Percentiles rank a stretch among this genome's conserved stretches.
These are phyloP conservation scores for Drosophila nannoptera DNA, from an alignment of 1,140 invertebrate species.

Conservation along the genomic window DNA sequence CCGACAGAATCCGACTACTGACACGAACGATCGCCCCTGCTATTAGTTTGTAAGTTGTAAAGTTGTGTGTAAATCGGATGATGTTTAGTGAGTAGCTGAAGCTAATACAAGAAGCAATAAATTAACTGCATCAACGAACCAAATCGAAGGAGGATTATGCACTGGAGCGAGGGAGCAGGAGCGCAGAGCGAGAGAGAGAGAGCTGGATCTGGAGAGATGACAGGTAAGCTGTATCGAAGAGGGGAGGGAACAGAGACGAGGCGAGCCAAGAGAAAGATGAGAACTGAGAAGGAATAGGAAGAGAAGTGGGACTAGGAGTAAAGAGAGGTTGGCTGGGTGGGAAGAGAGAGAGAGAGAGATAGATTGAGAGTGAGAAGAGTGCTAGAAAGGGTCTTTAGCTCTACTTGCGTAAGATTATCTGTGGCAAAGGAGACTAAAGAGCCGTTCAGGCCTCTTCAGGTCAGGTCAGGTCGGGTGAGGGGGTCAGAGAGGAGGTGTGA, in stretches of 20 bases:
- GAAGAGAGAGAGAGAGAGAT: not conserved
- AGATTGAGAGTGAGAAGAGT: not conserved
- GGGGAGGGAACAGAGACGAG: no score
- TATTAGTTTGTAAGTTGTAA: conserved; percentile 70
- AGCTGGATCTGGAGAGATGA: no score
- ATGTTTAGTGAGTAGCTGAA: conserved; percentile 61
- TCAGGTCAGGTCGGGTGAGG: not conserved
- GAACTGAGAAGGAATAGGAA: not conserved
- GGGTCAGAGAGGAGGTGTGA: no score
- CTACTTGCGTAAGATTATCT: no score
- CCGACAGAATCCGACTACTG: conserved; percentile 1
- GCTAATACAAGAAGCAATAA: conserved; percentile 63
- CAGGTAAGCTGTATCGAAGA: no score
- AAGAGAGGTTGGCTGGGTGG: not conserved
- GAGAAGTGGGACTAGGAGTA: not conserved
- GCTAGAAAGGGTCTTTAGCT: not conserved
- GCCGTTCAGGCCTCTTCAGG: not conserved
- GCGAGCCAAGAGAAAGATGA: no score
- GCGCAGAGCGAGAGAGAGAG: not conserved
- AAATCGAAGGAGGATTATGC: conserved; percentile 1
- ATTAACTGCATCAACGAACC: conserved; percentile 52
- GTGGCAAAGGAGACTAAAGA: no score
- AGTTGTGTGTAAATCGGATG: conserved; percentile 38
- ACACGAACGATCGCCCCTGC: conserved; percentile 41
- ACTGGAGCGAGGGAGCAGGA: not conserved